A percentile compares a stretch with the other conserved stretches of the same genome.
Evolutionary conservation across 1,140 invertebrate species (phyloP).

Genomic region (Drosophila pruinosa): DNA sequence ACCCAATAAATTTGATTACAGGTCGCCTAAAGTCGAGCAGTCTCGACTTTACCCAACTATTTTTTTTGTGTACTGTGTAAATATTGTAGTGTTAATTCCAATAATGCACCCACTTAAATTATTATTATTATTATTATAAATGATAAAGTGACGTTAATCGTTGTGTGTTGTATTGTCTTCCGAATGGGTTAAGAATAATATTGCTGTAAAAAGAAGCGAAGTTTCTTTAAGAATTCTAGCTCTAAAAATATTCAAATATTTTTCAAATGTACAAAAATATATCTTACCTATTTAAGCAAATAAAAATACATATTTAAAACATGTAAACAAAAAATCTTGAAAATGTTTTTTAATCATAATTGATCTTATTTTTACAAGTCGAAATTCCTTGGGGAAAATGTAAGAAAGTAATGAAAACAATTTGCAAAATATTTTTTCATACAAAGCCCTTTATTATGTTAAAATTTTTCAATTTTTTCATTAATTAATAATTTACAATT

Average conservation of each 20-base stretch:
- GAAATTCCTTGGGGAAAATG: neutral
- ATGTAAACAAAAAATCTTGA: no score
- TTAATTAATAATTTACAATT: slow-evolving; percentile 75
- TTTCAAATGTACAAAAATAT: no score
- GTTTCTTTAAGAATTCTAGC: neutral
- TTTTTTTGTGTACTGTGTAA: neutral
- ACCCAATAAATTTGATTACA: neutral
- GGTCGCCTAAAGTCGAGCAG: no score
- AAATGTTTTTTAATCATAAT: no score
- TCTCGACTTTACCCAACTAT: neutral
- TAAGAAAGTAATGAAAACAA: neutral
- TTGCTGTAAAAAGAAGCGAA: neutral
- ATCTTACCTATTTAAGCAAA: neutral
- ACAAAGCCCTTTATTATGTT: slow-evolving; percentile 80
- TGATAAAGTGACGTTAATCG: neutral
- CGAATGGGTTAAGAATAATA: neutral
- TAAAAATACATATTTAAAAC: neutral
- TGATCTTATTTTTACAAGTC: no score
- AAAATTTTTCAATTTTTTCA: slow-evolving; percentile 65
- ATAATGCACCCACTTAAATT: slow-evolving; percentile 36
- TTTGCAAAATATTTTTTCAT: slow-evolving; percentile 49
- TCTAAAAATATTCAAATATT: neutral
- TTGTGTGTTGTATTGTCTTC: no score
- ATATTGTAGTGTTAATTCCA: neutral
- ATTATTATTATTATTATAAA: slow-evolving; percentile 28